phyloP scores from a whole-genome alignment of 2,113 vertebrate species.

The Phainopepla nitens region DNA sequence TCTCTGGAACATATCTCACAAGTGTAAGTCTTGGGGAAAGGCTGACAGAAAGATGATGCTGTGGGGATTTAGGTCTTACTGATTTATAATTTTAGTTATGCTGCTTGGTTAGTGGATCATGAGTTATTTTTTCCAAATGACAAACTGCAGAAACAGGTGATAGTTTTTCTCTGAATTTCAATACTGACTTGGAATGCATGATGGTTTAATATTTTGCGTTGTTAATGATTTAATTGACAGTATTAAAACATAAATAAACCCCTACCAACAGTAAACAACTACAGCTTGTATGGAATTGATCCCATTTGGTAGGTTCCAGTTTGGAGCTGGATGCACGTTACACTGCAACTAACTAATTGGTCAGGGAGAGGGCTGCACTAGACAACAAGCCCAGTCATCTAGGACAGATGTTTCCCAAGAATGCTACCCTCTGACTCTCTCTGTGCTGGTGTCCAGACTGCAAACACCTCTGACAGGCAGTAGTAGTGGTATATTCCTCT shows the following conservation, averaged over 20 bases:
- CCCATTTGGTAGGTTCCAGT: background rate
- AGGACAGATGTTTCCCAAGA: background rate
- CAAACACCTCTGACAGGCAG: background rate
- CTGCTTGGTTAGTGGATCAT: background rate
- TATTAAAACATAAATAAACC: background rate
- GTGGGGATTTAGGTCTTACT: background rate
- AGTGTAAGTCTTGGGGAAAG: background rate
- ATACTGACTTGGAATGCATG: background rate
- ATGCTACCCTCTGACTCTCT: background rate
- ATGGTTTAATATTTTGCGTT: background rate
- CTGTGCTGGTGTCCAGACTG: background rate
- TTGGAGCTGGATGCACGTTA: background rate
- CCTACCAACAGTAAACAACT: background rate
- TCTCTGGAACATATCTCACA: background rate
- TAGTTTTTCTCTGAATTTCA: background rate
- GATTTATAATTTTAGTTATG: conserved; percentile 4
- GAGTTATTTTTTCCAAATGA: background rate
- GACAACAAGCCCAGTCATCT: background rate
- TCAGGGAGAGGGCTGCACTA: background rate
- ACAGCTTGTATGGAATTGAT: background rate
- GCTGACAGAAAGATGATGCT: conserved; percentile 6
- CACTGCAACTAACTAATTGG: background rate
- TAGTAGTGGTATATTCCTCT: background rate
- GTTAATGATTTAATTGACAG: background rate
- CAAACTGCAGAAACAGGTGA: background rate